A percentile compares a stretch with the other conserved stretches of the same genome.
These are phyloP conservation scores for Dendronephthya gigantea DNA, from an alignment of 64 coral and sea anemone genomes.

Conservation along the genomic window DNA sequence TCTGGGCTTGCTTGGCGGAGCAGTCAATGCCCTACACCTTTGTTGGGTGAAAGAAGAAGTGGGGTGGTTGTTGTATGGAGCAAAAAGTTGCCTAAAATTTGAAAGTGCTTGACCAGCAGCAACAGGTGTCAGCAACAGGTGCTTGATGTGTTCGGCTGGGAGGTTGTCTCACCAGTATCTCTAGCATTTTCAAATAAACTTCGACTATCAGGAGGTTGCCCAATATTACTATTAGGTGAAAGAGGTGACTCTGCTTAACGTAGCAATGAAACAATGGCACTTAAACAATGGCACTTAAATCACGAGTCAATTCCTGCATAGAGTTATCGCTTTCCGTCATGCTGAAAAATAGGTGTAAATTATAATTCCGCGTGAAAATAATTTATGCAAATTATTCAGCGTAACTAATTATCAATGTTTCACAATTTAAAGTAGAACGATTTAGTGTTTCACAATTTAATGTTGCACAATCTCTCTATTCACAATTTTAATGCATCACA, in stretches of 20 bases:
- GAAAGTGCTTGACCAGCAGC: neutral
- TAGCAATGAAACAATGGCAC: neutral
- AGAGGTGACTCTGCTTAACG: slow-evolving; percentile 26
- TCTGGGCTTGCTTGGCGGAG: slow-evolving; percentile 13
- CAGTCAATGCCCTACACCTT: neutral
- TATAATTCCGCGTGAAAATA: neutral
- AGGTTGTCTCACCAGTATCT: neutral
- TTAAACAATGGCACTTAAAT: neutral
- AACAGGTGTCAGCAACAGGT: too few species aligned
- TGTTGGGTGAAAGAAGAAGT: neutral
- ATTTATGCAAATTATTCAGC: neutral
- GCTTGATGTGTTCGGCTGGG: too few species aligned
- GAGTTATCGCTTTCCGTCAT: neutral
- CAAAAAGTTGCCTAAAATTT: slow-evolving; percentile 4
- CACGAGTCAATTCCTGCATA: too few species aligned
- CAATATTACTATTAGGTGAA: neutral
- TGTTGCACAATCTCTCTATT: neutral
- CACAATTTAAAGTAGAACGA: too few species aligned
- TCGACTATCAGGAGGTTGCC: neutral
- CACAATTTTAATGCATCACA: too few species aligned
- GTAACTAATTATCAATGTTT: neutral
- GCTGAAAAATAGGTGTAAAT: neutral
- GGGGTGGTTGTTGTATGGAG: neutral
- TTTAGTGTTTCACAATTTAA: neutral
- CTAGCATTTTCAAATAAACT: neutral